phyloP scores from a whole-genome alignment of 2,797 vertebrate genomes.

The Columba guinea region DNA sequence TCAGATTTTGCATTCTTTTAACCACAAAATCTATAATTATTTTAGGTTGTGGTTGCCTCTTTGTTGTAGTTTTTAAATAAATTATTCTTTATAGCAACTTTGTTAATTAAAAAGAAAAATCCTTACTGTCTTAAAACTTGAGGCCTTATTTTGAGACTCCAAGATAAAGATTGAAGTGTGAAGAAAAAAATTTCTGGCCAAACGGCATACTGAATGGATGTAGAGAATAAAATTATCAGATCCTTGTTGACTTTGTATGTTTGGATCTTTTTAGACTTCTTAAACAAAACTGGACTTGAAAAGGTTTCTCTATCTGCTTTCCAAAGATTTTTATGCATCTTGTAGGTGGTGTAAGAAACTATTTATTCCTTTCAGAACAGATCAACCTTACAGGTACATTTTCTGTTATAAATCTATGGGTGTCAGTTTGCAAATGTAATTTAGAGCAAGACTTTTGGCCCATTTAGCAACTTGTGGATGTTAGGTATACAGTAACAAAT shows the following conservation, averaged over 20 bases:
- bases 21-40: not conserved
- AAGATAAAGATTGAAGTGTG: not conserved
- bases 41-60: not conserved
- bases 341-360: not conserved
- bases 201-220: not conserved
- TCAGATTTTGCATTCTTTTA: not conserved
- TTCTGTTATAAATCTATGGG: not conserved
- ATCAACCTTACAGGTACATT: not conserved
- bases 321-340: not conserved
- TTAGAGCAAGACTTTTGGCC: not conserved
- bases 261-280: not conserved
- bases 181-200: not conserved
- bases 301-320: not conserved
- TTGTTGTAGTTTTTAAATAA: not conserved
- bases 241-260: not conserved
- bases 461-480: not conserved
- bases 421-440: not conserved
- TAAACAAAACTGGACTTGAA: not conserved
- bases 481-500: not conserved
- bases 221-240: not conserved
- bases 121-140: not conserved
- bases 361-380: not conserved
- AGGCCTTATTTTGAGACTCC: not conserved
- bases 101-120: not conserved
- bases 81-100: not conserved